Evolutionary conservation across 2,888 invertebrate species (phyloP).

Genomic region (Phalangium opilio): DNA sequence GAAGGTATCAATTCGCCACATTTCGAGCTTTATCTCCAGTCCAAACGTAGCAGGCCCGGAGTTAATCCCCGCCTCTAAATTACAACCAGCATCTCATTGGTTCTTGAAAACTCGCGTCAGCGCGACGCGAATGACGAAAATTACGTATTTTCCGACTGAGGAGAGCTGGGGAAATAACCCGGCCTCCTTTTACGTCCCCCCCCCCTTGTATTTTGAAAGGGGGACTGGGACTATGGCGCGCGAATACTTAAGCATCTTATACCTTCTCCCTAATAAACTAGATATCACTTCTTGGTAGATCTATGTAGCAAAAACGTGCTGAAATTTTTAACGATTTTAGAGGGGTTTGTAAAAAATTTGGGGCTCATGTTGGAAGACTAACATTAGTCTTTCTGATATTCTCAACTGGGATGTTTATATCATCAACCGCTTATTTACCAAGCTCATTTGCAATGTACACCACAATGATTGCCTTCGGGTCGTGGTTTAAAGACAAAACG

Average conservation of each 20-base stretch:
- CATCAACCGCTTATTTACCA: slow-evolving; percentile 74
- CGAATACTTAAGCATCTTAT: no score
- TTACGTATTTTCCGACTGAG: no score
- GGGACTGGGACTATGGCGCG: no score
- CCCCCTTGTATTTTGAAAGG: no score
- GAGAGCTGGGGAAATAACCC: neutral
- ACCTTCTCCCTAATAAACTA: neutral
- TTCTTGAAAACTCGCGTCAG: no score
- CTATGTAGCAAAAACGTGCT: slow-evolving; percentile 23
- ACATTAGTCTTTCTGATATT: slow-evolving; percentile 63
- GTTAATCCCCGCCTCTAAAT: no score
- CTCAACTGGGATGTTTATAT: slow-evolving; percentile 79
- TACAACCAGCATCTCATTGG: no score
- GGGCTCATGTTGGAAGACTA: slow-evolving; percentile 69
- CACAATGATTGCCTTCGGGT: slow-evolving; percentile 62
- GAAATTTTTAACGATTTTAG: slow-evolving; percentile 28
- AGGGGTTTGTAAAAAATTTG: slow-evolving; percentile 39
- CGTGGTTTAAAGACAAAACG: slow-evolving; percentile 72
- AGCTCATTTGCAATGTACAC: slow-evolving; percentile 89
- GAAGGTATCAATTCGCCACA: no score
- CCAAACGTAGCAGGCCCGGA: no score
- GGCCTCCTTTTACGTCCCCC: no score
- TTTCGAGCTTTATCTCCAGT: no score
- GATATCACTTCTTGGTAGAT: slow-evolving; percentile 5
- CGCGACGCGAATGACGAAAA: no score